Conservation (phyloP, 2,797 vertebrate species). For the Dromococcyx pavoninus region DNA sequence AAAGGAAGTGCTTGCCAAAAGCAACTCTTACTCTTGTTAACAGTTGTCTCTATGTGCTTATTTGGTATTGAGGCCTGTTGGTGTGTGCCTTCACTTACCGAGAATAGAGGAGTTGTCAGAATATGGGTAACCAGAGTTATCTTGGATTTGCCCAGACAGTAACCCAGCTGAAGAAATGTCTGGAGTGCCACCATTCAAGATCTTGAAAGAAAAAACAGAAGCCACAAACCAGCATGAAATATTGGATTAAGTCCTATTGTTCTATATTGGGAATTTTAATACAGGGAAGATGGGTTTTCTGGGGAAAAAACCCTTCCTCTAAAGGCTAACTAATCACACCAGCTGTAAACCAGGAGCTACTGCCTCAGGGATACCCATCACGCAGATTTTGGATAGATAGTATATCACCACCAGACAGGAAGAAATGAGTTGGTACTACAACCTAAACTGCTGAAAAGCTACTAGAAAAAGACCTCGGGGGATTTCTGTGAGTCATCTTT, state of each 20-base stretch:
- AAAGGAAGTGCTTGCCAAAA: neutral
- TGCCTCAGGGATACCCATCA: neutral
- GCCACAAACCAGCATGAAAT: neutral
- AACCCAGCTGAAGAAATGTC: conserved; percentile 88
- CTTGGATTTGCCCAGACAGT: conserved; percentile 84
- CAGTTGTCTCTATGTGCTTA: rapidly evolving
- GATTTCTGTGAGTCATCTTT: neutral
- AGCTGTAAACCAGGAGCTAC: neutral
- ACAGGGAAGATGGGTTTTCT: neutral
- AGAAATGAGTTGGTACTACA: neutral
- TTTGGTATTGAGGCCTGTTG: too few species aligned
- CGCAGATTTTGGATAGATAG: neutral
- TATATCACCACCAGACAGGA: neutral
- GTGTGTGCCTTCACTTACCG: conserved; percentile 78
- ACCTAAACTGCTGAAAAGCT: neutral
- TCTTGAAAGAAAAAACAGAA: conserved; percentile 78
- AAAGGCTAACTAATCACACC: neutral
- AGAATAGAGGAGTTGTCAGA: conserved; percentile 93
- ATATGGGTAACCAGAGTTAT: conserved; percentile 92
- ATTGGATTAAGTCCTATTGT: neutral
- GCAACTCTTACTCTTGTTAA: too few species aligned
- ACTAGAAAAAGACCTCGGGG: neutral
- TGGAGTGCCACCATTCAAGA: conserved; percentile 92
- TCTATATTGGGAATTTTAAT: neutral
- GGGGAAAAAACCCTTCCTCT: neutral